Percentiles rank a stretch among this genome's conserved stretches.
Evolutionary conservation across 2,113 vertebrate species (phyloP).

Genomic region (Oncorhynchus tshawytscha): DNA sequence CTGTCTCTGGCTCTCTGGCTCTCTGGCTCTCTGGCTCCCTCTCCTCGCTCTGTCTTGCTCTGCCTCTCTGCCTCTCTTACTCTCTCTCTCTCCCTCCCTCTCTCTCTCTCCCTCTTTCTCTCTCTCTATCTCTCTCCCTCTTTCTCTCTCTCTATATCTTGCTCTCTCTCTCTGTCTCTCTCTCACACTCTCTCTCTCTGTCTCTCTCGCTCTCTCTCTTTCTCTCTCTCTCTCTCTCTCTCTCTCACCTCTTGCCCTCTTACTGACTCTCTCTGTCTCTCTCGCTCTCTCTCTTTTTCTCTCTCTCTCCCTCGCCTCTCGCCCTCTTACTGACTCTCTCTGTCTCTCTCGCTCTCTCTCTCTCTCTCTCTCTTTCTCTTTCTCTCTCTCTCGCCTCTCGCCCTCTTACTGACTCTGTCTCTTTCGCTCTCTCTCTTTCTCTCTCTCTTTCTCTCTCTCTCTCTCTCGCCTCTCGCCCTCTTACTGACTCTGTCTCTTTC

Average conservation of each 20-base stretch:
- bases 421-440: no score
- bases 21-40: neutral
- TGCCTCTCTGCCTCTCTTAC: neutral
- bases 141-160: neutral
- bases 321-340: neutral
- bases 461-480: neutral
- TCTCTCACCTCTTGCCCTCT: no score
- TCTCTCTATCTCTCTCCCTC: slow-evolving; percentile 2
- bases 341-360: neutral
- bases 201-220: neutral
- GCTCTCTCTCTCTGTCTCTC: neutral
- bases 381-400: no score
- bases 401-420: no score
- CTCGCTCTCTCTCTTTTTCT: no score
- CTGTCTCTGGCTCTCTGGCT: neutral
- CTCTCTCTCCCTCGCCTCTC: neutral
- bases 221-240: no score
- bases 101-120: neutral
- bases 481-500: no score
- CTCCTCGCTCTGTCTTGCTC: neutral
- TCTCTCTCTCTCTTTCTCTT: no score
- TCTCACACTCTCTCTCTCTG: neutral
- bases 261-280: no score
- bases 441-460: no score
- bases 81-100: neutral